Evolutionary conservation across 2,888 invertebrate genomes (phyloP).

Genomic region (Dilophus febrilis): DNA sequence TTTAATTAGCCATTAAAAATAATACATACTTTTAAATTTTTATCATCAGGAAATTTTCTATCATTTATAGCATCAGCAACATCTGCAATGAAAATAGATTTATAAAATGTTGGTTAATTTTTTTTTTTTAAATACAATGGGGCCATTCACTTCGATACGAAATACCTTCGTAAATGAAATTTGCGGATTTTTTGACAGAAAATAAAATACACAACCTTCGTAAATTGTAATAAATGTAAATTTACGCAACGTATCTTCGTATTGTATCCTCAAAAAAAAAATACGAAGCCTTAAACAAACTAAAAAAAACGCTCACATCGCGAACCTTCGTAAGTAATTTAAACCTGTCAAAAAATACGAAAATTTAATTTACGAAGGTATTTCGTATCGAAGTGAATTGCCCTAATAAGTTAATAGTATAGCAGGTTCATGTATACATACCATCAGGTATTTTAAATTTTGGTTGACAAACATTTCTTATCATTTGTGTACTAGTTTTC

Average conservation of each 20-base stretch:
- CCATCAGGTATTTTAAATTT: constrained; percentile 42
- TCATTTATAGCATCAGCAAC: not conserved
- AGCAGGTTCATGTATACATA: constrained; percentile 18
- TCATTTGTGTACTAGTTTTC: constrained; percentile 39
- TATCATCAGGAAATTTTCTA: not conserved
- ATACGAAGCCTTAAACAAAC: too few species aligned
- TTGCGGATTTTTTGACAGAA: too few species aligned
- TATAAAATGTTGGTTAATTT: not conserved
- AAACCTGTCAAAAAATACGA: too few species aligned
- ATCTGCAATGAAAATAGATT: not conserved
- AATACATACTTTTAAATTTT: constrained; percentile 25
- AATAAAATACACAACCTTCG: too few species aligned
- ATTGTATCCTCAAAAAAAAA: too few species aligned
- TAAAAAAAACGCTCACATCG: not conserved
- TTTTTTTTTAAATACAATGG: not conserved
- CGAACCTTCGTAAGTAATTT: too few species aligned
- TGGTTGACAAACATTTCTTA: constrained; percentile 45
- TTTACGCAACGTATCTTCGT: too few species aligned
- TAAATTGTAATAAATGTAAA: not conserved
- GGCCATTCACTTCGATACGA: too few species aligned
- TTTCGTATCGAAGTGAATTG: too few species aligned
- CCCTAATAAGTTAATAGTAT: constrained; percentile 9
- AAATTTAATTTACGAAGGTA: too few species aligned
- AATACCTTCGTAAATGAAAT: too few species aligned
- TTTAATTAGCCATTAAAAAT: too few species aligned